Percentiles rank a stretch among this genome's conserved stretches.
Conservation (phyloP, 1,140 invertebrate species). For the Philopotamus ludificatus region DNA sequence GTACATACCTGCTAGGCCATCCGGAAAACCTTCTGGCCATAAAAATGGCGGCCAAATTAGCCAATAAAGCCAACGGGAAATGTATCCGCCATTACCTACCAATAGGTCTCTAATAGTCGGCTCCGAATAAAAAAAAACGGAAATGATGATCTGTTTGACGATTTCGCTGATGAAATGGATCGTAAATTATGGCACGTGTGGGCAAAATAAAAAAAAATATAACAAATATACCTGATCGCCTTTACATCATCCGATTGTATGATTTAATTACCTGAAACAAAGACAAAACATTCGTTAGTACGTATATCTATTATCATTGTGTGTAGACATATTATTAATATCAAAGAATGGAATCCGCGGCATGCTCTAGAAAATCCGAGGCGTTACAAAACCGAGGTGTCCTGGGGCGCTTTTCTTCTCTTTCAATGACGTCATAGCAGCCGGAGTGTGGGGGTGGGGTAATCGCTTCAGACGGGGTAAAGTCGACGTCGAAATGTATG, state of each 20-base stretch:
- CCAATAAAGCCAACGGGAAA: constrained; percentile 32
- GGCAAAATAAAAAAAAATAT: too few relatives aligned
- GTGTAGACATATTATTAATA: too few relatives aligned
- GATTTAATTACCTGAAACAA: too few relatives aligned
- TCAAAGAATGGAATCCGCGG: constrained; percentile 1
- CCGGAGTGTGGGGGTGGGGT: background rate
- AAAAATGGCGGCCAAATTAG: constrained; percentile 33
- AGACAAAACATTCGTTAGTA: background rate
- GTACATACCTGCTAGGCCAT: background rate
- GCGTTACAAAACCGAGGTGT: background rate
- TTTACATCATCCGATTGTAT: background rate
- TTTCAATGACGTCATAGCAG: constrained; percentile 8
- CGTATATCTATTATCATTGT: too few relatives aligned
- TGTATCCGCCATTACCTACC: constrained; percentile 26
- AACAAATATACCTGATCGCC: background rate
- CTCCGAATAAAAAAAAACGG: background rate
- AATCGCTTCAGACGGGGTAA: background rate
- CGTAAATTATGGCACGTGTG: too few relatives aligned
- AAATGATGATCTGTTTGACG: constrained; percentile 21
- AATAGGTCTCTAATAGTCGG: background rate
- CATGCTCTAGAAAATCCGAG: background rate
- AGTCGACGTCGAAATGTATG: constrained; percentile 1
- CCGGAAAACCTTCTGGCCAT: constrained; percentile 22
- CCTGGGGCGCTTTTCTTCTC: constrained; percentile 2
- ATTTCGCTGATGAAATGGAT: background rate